A percentile compares a stretch with the other conserved stretches of the same genome.
Evolutionary conservation across 1,140 invertebrate genomes (phyloP).

Genomic region (Euwallacea similis): DNA sequence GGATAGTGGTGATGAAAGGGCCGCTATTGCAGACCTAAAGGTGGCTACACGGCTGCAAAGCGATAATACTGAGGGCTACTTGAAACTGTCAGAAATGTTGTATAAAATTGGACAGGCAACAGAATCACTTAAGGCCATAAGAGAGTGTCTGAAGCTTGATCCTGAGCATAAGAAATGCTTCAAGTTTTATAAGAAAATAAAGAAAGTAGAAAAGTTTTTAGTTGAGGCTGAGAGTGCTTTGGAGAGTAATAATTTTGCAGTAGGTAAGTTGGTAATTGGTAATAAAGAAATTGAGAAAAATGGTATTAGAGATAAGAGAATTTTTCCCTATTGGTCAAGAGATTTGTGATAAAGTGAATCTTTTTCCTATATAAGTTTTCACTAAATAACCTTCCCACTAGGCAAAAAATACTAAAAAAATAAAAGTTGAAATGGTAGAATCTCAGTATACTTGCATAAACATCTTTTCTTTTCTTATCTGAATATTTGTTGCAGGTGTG

Average conservation of each 20-base stretch:
- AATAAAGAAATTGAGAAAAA: too few relatives aligned
- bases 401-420: background rate
- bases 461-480: background rate
- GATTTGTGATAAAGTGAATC: too few relatives aligned
- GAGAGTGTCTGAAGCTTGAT: conserved; percentile 97
- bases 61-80: conserved; percentile 90
- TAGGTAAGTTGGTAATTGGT: conserved; percentile 60
- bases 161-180: conserved; percentile 96
- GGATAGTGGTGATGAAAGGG: conserved; percentile 74
- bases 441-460: background rate
- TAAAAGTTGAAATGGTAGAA: background rate
- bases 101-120: conserved; percentile 91
- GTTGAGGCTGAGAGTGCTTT: conserved; percentile 71
- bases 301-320: too few relatives aligned
- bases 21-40: conserved; percentile 89
- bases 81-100: conserved; percentile 78
- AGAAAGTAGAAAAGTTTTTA: conserved; percentile 90
- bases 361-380: too few relatives aligned
- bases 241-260: conserved; percentile 69
- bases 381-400: too few relatives aligned
- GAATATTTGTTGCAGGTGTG: conserved; percentile 12
- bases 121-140: conserved; percentile 88
- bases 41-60: conserved; percentile 86
- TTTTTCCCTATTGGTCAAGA: too few relatives aligned
- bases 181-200: conserved; percentile 95